Conservation (phyloP, 2,797 vertebrate species). For the Otus scops region DNA sequence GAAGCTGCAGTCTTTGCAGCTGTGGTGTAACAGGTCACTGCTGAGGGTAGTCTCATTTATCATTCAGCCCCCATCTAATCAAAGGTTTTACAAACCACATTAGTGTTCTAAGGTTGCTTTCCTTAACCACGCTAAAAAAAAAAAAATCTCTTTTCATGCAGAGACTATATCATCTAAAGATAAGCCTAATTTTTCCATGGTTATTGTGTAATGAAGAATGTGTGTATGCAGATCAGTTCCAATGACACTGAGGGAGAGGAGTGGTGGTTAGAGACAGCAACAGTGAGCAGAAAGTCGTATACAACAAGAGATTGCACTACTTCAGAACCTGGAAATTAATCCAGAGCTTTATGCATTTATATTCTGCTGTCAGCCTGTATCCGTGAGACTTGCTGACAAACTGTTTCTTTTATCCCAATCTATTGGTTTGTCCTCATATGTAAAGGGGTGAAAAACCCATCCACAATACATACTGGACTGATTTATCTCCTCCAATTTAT, state of each 20-base stretch:
- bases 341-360: background rate
- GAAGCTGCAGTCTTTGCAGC: background rate
- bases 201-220: background rate
- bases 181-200: background rate
- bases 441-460: background rate
- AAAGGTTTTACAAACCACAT: background rate
- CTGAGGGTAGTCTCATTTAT: background rate
- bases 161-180: background rate
- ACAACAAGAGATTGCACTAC: background rate
- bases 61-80: background rate
- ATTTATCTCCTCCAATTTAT: background rate
- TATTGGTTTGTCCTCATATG: background rate
- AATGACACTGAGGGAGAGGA: background rate
- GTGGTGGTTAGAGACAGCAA: background rate
- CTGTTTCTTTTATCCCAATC: background rate
- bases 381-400: background rate
- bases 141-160: background rate
- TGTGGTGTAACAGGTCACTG: background rate
- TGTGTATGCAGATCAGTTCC: background rate
- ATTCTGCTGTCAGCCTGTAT: background rate
- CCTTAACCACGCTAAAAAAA: background rate
- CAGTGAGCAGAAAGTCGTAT: background rate
- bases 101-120: background rate
- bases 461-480: background rate
- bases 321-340: background rate